Base-by-base conservation (phyloP, 1,140 invertebrate genomes). In the Lanistes nyassanus region DNA sequence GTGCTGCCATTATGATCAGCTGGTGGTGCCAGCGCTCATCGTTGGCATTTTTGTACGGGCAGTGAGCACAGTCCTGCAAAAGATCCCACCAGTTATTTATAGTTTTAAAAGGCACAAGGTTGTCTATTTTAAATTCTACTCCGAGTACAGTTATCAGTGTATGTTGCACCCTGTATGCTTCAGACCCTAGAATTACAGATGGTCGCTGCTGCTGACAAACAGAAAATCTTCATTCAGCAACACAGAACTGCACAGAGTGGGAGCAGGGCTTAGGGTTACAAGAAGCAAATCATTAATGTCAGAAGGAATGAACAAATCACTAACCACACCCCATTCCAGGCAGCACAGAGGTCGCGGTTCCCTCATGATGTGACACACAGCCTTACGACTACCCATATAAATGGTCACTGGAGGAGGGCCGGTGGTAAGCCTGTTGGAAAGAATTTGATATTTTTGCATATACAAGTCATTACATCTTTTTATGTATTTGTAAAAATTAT, bases 11-110 rank as follows among this genome's bases (percentile, higher is more conserved):
- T 80, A 99, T 99, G 73, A 99, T 98, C 13, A 97, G 96, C 87
- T 97, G 95, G 87, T 97, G 98, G 84, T 96, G 94, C 97, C 97
- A 99, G 88, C 97, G 96, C 90, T 98, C 98, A 82, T 99, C 96
- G 79, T 96, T 95, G 9, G 97, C 96, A 83, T 96, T 97, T 75
- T 95, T 92, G 88, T 97, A 97, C 76, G 92, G 93, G 89, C 96
- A 98, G 88, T 99, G 97, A 82, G 96, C 94, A 89, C 97, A 99
- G 6, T 96, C 93, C 94, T 96, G 83, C 47, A 84, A 84, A 74
- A 77, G 29, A 60, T 11, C n/a, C 9, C 9, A 47, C 19, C 5
- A 6, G 5, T 47, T 13, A 47, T 16, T 47, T 13, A 16, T 39
- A n/a, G 34, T 16, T 67, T 2, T 34, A 34, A 31, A 34, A 34